Evolutionary conservation across 1,140 invertebrate species (phyloP), one percentile per base, ranked within the genome.

Genomic region (Hycleus cichorii): DNA sequence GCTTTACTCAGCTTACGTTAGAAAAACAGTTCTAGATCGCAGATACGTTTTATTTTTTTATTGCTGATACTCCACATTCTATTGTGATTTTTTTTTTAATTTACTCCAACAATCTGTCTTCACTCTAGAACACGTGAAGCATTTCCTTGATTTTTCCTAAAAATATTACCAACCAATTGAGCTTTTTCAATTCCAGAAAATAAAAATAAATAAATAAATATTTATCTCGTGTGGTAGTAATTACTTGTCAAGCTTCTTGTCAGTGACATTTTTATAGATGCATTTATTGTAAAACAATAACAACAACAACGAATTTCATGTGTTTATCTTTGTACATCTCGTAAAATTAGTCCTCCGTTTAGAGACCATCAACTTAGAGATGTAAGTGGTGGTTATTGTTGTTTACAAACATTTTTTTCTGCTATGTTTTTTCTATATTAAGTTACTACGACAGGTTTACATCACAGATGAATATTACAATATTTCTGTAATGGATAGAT

Each of bases 1-100:
- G 43, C 58, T 60, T 60, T 60, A 18, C 52, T 60, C 58, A 60
- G 58, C 58, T 60, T 60, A 40, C 24, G 38, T 59, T 58, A 43
- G 52, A 47, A 45, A 56, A 60, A 56, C 12, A 59, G 32, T 32
- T 32, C 7, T 3, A 32, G 32, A 32, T 32, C 32, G 32, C 2
- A 7, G 32, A 5, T 32, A 7, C 32, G 32, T 32, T 32, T 32
- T 32, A 46, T 47, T 53, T 59, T 52, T 43, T 59, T 49, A 48
- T 59, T 53, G 57, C 48, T 58, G 49, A 58, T 58, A 52, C 32
- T 47, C 45, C 12, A 51, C 44, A 42, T 59, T 40, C 39, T 46
- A 42, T 47, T 56, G 46, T 54, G 43, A 47, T 43, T 57, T 47
- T 49, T 47, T 43, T 57, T 48, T 2, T 32, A 32, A 32, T 32